phyloP scores from a whole-genome alignment of 2,113 vertebrate genomes.

The Capra hircus region DNA sequence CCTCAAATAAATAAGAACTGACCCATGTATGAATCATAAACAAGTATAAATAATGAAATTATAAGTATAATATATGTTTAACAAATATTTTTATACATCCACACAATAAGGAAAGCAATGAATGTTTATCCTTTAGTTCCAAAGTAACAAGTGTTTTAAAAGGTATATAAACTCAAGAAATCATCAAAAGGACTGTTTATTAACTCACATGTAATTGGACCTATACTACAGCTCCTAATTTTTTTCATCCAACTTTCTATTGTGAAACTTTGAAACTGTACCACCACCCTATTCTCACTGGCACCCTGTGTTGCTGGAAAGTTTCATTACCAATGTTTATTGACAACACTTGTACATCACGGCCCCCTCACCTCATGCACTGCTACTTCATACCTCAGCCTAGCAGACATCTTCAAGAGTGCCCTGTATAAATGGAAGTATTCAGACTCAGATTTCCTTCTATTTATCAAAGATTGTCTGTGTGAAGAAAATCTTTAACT shows the following conservation, averaged over 20 bases:
- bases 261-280: neutral
- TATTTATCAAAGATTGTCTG: neutral
- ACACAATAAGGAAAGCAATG: neutral
- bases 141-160: neutral
- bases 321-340: neutral
- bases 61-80: neutral
- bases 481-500: neutral
- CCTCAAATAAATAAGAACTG: neutral
- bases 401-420: neutral
- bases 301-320: neutral
- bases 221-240: neutral
- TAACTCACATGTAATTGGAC: constrained; percentile 7
- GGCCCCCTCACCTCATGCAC: neutral
- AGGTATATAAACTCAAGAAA: neutral
- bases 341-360: neutral
- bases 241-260: neutral
- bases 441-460: neutral
- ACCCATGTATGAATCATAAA: neutral
- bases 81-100: neutral
- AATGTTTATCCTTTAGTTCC: neutral
- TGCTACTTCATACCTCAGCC: neutral
- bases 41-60: neutral
- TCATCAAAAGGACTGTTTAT: neutral
- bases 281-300: neutral
- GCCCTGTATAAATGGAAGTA: neutral